Evolutionary conservation across 2,888 invertebrate genomes (phyloP), one percentile per base, ranked within the genome.

Genomic region (Pachliopta kotzebuea): DNA sequence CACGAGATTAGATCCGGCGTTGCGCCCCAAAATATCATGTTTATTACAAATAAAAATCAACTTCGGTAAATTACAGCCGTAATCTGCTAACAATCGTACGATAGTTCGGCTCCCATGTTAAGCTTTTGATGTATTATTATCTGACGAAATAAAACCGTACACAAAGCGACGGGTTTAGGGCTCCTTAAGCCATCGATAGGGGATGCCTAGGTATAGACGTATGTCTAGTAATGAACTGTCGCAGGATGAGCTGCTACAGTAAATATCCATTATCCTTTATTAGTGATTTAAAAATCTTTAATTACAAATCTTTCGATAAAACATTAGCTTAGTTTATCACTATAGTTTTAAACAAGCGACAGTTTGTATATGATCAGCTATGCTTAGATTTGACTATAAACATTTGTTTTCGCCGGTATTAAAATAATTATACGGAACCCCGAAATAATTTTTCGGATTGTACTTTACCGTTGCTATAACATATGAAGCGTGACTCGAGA

Each of bases 101-200:
- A 77, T 78, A 76, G 76, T 74, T 73, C 70, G 73, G 75, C 73
- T 73, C 82, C 78, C 86, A 85, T 77, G 85, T 84, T 82, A 84
- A 83, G 76, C 77, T 78, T 80, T 78, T 86, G 86, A 86, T 82
- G 79, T 86, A 86, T 86, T 82, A 82, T 86, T 84, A 84, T 85
- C 83, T 83, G 76, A 76, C 77, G 75, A 79, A 83, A 85, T 85
- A 84, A 84, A 85, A 83, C 78, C 76, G 72, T 65, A 72, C 56
- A 69, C 70, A 53, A 42, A 70, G 69, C 67, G 68, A 66, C 67
- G 66, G 69, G 75, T 74, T 81, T 82, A 71, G 85, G 78, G 83
- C 76, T 80, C 82, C 69, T 65, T 70, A 11, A 68, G 71, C 21
- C 54, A 53, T n/a, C n/a, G n/a, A n/a, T n/a, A n/a, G n/a, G n/a